Conservation (phyloP, 2,113 vertebrate genomes). For the Cacatua alba region DNA sequence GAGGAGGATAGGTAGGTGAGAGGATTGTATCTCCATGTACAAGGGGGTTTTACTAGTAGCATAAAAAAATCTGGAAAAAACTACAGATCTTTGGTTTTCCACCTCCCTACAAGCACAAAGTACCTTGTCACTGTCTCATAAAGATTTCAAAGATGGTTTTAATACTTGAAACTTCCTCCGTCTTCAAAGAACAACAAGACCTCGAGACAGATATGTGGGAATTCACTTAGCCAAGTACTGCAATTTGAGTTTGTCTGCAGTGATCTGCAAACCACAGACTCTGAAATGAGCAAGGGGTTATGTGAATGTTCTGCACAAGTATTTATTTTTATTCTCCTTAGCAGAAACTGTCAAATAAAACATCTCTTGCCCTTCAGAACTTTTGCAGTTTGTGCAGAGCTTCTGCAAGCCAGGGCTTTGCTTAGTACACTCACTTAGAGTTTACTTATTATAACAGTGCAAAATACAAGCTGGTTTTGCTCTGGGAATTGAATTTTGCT, state of each 20-base stretch:
- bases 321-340: constrained; percentile 54
- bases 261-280: constrained; percentile 61
- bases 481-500: constrained; percentile 51
- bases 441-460: constrained; percentile 25
- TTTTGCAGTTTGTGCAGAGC: constrained; percentile 28
- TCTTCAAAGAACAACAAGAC: constrained; percentile 44
- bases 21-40: neutral
- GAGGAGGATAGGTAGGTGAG: neutral
- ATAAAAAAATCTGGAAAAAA: neutral
- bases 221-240: constrained; percentile 12
- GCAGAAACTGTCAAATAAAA: constrained; percentile 50
- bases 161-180: constrained; percentile 37
- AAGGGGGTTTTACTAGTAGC: neutral
- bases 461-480: constrained; percentile 44
- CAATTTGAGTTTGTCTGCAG: constrained; percentile 37
- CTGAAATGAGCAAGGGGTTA: constrained; percentile 59
- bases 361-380: constrained; percentile 27
- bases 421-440: constrained; percentile 35
- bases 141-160: constrained; percentile 30
- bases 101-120: neutral
- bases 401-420: constrained; percentile 32
- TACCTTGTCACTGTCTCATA: neutral
- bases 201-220: constrained; percentile 43
- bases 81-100: neutral
- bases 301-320: constrained; percentile 43